A percentile compares a stretch with the other conserved stretches of the same genome.
phyloP scores from a whole-genome alignment of 2,888 invertebrate genomes.

The Stenodema calcarata region DNA sequence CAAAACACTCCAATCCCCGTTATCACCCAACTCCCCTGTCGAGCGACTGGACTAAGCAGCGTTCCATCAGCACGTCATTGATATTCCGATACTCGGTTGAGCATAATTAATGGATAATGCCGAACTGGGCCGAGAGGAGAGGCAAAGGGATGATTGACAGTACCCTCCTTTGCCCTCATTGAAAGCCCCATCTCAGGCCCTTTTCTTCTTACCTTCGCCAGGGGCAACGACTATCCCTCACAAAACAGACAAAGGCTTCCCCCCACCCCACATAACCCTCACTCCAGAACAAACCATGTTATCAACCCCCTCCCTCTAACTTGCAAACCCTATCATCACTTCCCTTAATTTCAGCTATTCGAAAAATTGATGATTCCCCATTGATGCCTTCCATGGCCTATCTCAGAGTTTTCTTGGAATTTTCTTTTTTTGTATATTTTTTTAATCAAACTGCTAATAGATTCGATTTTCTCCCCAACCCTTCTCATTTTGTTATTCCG shows the following conservation, averaged over 20 bases:
- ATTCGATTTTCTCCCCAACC: neutral
- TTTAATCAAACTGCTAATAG: conserved; percentile 29
- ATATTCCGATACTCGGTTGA: neutral
- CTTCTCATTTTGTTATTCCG: neutral
- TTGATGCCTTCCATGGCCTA: neutral
- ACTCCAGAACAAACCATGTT: neutral
- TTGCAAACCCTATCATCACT: neutral
- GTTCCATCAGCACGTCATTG: too few species aligned
- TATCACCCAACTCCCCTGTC: too few species aligned
- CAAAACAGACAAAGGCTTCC: neutral
- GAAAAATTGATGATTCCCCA: conserved; percentile 2
- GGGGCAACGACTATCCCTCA: neutral
- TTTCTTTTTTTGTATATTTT: neutral
- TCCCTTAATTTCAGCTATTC: conserved; percentile 1
- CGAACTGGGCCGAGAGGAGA: neutral
- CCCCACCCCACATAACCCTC: neutral
- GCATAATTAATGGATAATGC: neutral
- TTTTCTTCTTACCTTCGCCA: neutral
- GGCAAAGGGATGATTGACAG: neutral
- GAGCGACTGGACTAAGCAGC: too few species aligned
- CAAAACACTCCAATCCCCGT: too few species aligned
- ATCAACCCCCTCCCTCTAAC: neutral
- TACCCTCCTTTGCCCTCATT: neutral
- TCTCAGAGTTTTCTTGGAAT: neutral
- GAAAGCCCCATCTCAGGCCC: neutral